Evolutionary conservation across 2,888 invertebrate species (phyloP), one percentile per base, ranked within the genome.

Genomic region (Yponomeuta malinellus): DNA sequence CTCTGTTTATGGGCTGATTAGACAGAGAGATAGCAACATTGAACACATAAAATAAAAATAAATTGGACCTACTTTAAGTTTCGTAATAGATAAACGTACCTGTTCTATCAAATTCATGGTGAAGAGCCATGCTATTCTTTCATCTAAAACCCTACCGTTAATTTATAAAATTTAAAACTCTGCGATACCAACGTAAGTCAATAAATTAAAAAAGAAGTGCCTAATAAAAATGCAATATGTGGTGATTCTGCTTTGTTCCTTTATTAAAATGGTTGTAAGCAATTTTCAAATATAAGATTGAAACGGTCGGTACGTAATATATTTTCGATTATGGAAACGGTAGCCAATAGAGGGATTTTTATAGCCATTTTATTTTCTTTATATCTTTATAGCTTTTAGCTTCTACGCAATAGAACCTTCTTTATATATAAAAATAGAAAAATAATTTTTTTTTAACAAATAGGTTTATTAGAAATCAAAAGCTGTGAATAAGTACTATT

Each of bases 191-290:
- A 23, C 23, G 23, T 23, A 23, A 23, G 23, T 23, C 23, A 23
- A 23, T 23, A 23, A 23, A 23, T 23, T 23, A 23, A 23, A 23
- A 23, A 23, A 23, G 1, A 23, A 23, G 23, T 23, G 23, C 23
- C 23, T 23, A 23, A 23, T 1, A 23, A 23, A 68, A 68, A 68
- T 59, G 23, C 29, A 68, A 68, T 52, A 52, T 31, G 52, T 52
- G 2, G 48, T 68, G 52, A 68, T 52, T 29, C 52, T 48, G 48
- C 68, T 52, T 52, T 52, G 52, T 68, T 52, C 68, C 31, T 52
- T 31, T 23, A 52, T 68, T 48, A 31, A 52, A 52, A 48, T 68
- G 10, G 31, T 52, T 15, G 10, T 68, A 31, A 68, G 31, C 15
- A 33, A 67, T 43, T 15, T 37, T 1, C 12, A 67, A 43, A 43